Base-by-base conservation (phyloP, 2,888 invertebrate species). In the Ceriagrion tenellum region DNA sequence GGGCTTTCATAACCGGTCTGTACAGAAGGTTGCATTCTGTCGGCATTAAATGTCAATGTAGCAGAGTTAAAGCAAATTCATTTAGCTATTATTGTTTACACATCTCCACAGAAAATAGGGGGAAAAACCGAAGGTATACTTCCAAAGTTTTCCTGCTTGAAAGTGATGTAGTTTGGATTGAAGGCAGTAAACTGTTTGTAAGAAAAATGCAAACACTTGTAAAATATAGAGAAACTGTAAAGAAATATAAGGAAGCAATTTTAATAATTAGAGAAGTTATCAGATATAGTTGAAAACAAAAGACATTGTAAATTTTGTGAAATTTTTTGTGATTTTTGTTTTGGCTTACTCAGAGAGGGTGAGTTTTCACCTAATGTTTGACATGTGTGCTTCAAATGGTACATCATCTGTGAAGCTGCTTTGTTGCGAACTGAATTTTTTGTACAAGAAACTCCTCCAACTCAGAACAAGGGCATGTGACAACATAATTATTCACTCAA, bases 81-180 rank as follows among this genome's bases (percentile, higher is more conserved):
- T 93, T 93, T 93, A 93, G 93, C 93, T 93, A 93, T 93, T 93
- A 93, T 93, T 93, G 93, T 93, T 93, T 93, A 93, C 93, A 93
- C 93, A 93, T 93, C 93, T 93, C 93, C 93, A 93, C 93, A 93
- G 93, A 69, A 74, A 93, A 63, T 69, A 74, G 69, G 93, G 69
- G 93, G 93, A 69, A 63, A 69, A 63, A 93, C n/a, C n/a, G 93
- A 93, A 93, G 93, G 63, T 69, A 93, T 93, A 69, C 93, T 47
- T 93, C 93, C 69, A 63, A 74, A 69, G 35, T 93, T 69, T 69
- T 93, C 93, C 93, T 35, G 93, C 93, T 93, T 93, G 93, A 93
- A 93, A 93, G 93, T 93, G 93, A 93, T 74, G 93, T 93, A 93
- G 93, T 93, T 93, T 69, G 93, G 74, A 93, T 69, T 93, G 93